These are phyloP conservation scores for Dinothrombium tinctorium DNA, from an alignment of 1,140 invertebrate genomes.

Conservation along the genomic window DNA sequence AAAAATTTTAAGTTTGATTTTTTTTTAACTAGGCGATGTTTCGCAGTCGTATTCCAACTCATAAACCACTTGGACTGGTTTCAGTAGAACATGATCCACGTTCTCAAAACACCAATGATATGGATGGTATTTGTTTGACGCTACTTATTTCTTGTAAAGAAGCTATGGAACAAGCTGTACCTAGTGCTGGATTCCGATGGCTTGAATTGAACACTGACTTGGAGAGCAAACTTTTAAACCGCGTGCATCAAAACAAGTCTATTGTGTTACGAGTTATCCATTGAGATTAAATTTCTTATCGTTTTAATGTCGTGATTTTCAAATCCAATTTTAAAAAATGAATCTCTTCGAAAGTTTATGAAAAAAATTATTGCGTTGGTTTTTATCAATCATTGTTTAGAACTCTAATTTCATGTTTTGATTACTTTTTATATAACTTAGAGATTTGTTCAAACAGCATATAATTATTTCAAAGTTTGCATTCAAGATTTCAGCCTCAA, in stretches of 20 bases:
- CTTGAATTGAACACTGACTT: neutral
- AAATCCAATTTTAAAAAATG: too few species aligned
- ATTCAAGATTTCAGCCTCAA: too few species aligned
- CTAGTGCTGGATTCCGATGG: neutral
- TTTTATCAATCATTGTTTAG: too few species aligned
- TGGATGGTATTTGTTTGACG: slow-evolving; percentile 56
- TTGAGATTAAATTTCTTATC: too few species aligned
- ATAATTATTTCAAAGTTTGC: too few species aligned
- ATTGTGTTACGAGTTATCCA: too few species aligned
- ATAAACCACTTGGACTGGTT: slow-evolving; percentile 42
- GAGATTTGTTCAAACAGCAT: too few species aligned
- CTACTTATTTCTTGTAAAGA: slow-evolving; percentile 52
- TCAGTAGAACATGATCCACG: slow-evolving; percentile 19
- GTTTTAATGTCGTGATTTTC: too few species aligned
- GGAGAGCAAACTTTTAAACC: neutral
- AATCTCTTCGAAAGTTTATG: too few species aligned
- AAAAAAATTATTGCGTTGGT: too few species aligned
- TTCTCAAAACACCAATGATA: slow-evolving; percentile 20
- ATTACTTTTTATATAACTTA: too few species aligned
- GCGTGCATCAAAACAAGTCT: neutral
- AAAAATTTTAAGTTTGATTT: neutral
- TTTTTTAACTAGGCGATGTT: slow-evolving; percentile 6
- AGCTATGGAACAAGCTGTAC: neutral
- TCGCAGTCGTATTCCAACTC: slow-evolving; percentile 29
- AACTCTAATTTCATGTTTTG: too few species aligned